Percentiles rank a stretch among this genome's conserved stretches.
phyloP scores from a whole-genome alignment of 2,888 invertebrate species.

The Microplitis manilae region DNA sequence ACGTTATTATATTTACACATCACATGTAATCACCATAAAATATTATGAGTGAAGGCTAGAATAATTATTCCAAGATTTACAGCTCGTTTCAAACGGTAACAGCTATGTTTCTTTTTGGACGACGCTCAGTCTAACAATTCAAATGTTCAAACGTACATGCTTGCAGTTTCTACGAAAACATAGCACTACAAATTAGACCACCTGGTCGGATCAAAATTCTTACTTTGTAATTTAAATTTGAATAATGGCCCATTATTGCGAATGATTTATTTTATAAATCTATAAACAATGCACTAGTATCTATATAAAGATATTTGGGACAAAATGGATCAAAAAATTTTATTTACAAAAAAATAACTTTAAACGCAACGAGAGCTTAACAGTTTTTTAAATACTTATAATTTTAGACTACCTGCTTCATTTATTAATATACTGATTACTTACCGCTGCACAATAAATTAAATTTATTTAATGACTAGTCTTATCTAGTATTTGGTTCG shows the following conservation, averaged over 20 bases:
- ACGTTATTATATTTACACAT: not conserved
- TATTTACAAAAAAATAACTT: too few species aligned
- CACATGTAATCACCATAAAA: not conserved
- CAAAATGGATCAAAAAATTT: too few species aligned
- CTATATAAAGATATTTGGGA: too few species aligned
- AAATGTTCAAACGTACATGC: not conserved
- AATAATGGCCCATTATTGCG: not conserved
- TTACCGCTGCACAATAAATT: not conserved
- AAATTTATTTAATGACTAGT: not conserved
- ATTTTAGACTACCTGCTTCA: too few species aligned
- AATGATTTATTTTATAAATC: not conserved
- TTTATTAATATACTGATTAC: too few species aligned
- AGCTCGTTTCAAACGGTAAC: not conserved
- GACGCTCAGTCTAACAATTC: not conserved
- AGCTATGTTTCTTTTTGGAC: not conserved
- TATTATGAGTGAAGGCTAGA: not conserved
- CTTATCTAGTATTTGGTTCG: not conserved
- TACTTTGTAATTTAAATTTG: not conserved
- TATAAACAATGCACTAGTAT: too few species aligned
- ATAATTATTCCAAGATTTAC: slow-evolving; percentile 23
- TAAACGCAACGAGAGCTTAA: too few species aligned
- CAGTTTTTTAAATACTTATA: too few species aligned
- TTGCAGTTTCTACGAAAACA: slow-evolving; percentile 23
- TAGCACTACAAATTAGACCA: slow-evolving; percentile 3
- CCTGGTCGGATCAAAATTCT: slow-evolving; percentile 2